phyloP scores from a whole-genome alignment of 2,888 invertebrate genomes.

The Pegoplata infirma region DNA sequence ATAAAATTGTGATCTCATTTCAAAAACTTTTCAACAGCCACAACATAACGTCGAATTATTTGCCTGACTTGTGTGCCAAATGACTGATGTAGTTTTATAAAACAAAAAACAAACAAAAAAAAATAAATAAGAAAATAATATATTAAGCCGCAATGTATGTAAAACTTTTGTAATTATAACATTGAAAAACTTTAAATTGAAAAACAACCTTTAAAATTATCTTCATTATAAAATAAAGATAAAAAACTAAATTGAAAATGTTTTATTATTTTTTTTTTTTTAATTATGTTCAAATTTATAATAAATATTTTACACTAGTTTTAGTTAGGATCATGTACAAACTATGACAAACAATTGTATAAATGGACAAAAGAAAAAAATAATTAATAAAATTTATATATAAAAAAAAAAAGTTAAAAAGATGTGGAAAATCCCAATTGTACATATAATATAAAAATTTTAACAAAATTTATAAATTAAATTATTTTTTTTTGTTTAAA shows the following conservation, averaged over 20 bases:
- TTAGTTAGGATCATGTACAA: slow-evolving; percentile 53
- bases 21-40: slow-evolving; percentile 37
- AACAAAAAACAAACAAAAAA: slow-evolving; percentile 35
- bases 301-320: slow-evolving; percentile 7
- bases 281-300: slow-evolving; percentile 43
- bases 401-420: background rate
- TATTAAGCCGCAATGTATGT: slow-evolving; percentile 44
- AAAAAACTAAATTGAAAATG: slow-evolving; percentile 7
- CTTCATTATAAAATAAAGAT: slow-evolving; percentile 9
- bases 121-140: slow-evolving; percentile 26
- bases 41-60: slow-evolving; percentile 33
- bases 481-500: no score
- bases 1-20: slow-evolving; percentile 48
- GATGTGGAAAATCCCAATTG: background rate
- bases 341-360: slow-evolving; percentile 11
- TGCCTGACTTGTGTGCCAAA: slow-evolving; percentile 78
- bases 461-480: no score
- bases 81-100: slow-evolving; percentile 77
- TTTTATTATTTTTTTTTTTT: slow-evolving; percentile 20
- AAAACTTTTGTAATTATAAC: slow-evolving; percentile 48
- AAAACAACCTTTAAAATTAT: slow-evolving; percentile 10
- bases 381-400: background rate
- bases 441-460: background rate
- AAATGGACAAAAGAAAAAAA: background rate
- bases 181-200: slow-evolving; percentile 5